Base-by-base conservation (phyloP, 2,113 vertebrate species). In the Menura novaehollandiae region DNA sequence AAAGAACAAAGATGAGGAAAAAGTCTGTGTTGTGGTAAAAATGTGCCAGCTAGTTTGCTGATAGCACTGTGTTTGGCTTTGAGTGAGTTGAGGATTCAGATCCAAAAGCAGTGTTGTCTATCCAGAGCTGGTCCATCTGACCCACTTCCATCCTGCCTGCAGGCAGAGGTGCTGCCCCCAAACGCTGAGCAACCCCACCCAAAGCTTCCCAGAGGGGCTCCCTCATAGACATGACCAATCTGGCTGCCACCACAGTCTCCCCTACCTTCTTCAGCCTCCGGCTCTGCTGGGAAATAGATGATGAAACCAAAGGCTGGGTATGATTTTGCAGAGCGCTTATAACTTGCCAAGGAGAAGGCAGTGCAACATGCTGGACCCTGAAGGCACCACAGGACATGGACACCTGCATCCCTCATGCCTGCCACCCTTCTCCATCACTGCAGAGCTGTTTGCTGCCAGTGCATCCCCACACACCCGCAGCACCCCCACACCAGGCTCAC, bases 401-500 rank as follows among this genome's bases (percentile, higher is more conserved):
- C 62, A 76, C 11, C 28, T 5, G 4, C 44, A 63, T 26, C 22
- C 47, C 41, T 75, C 0, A 0, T 2, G 1, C 39, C 62, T 56
- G 32, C 17, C 86, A 47, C 79, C 20, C n/a, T 56, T 55, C 24
- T 49, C 35, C 62, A 27, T 47, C 7, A 1, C 47, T 53, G 41
- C 71, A 62, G 52, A 89, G 44, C 49, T 62, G n/a, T 71, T 18
- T 75, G n/a, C 52, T 67, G 51, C 43, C 62, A 4, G 20, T 0
- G 1, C 24, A 60, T 16, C 39, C 58, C 4, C 1, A 37, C 0
- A 41, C 15, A 17, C 17, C 59, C 37, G 23, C 22, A 88, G 74
- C 11, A 46, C 13, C 56, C n/a, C 63, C 3, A 2, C 1, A 24
- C 30, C 10, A 0, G 24, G 28, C 98, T 98, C 79, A 99, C 99